Percentiles rank a stretch among this genome's conserved stretches.
phyloP scores from a whole-genome alignment of 2,113 vertebrate species.

The Balaeniceps rex region DNA sequence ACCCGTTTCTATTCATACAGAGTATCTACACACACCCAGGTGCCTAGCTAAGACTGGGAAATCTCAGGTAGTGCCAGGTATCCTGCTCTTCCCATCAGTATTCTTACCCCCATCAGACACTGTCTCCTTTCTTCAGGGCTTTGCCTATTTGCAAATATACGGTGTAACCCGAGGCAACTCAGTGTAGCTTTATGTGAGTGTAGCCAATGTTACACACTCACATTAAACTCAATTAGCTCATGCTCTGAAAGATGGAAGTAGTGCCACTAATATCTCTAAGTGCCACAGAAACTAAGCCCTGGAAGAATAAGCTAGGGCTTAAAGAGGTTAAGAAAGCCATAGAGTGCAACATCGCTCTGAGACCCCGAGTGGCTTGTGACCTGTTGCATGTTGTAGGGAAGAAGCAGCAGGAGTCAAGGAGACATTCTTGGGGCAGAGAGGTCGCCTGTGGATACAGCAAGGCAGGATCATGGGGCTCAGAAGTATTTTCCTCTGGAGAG shows the following conservation, averaged over 20 bases:
- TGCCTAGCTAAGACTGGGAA: not conserved
- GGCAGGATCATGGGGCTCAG: not conserved
- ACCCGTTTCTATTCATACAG: not conserved
- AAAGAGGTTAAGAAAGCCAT: not conserved
- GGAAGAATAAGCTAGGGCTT: not conserved
- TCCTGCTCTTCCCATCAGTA: not conserved
- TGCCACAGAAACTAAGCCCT: not conserved
- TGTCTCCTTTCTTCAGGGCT: not conserved
- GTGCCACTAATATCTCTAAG: not conserved
- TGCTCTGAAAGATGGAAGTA: not conserved
- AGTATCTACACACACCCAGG: too few species aligned
- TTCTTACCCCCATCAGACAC: not conserved
- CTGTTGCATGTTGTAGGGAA: not conserved
- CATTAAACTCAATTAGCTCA: not conserved
- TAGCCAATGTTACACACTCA: not conserved
- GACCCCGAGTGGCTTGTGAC: not conserved
- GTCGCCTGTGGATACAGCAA: not conserved
- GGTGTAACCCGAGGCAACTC: not conserved
- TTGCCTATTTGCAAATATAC: not conserved
- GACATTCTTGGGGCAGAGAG: not conserved
- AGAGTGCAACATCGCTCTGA: not conserved
- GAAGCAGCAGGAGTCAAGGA: not conserved
- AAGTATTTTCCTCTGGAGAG: not conserved
- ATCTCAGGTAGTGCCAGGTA: not conserved
- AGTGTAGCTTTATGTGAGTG: not conserved